Evolutionary conservation across 2,113 vertebrate genomes (phyloP).

Genomic region (Pheucticus melanocephalus): DNA sequence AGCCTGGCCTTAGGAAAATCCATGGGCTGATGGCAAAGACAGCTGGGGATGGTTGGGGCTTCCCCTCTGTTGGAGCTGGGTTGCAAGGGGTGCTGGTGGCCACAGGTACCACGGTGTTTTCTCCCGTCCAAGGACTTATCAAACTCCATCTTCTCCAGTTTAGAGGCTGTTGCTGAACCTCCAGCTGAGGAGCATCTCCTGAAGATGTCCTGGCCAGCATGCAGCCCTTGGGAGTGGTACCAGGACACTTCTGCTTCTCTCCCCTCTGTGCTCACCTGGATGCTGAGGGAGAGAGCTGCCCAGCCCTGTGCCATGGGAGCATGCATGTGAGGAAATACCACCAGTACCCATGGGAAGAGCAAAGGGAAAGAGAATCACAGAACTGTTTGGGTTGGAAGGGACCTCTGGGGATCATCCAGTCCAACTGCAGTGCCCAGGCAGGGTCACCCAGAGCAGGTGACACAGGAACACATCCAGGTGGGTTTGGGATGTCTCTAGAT

Average conservation of each 20-base stretch:
- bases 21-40: neutral
- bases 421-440: neutral
- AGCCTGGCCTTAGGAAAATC: neutral
- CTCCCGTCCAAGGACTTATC: neutral
- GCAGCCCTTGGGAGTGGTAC: neutral
- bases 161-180: neutral
- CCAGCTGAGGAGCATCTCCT: neutral
- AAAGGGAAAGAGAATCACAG: neutral
- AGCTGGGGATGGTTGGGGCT: neutral
- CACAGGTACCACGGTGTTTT: fast-evolving
- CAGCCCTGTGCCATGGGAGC: neutral
- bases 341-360: neutral
- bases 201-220: neutral
- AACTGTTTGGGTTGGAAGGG: neutral
- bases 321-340: neutral
- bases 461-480: neutral
- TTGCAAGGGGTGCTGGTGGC: neutral
- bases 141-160: neutral
- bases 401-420: neutral
- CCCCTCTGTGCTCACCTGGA: neutral
- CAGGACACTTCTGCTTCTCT: neutral
- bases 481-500: neutral
- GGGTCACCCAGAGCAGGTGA: neutral
- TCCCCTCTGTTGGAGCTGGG: neutral
- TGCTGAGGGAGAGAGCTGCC: neutral